Base-by-base conservation (phyloP, 2,113 vertebrate genomes). In the Mola mola region DNA sequence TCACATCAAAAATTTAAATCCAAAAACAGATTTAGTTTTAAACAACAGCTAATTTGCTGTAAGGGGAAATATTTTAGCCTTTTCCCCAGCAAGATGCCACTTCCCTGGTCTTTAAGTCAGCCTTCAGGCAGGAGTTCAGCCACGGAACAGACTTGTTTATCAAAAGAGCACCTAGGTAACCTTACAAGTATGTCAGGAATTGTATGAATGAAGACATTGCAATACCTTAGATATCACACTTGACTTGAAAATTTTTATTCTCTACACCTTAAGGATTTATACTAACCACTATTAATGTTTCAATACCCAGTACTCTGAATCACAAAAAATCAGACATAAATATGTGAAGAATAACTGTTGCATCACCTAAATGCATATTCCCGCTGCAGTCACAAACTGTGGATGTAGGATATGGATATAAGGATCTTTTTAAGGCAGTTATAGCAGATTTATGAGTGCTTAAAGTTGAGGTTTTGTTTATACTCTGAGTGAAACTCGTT, bases 81-180 rank as follows among this genome's bases (percentile, higher is more conserved):
- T 20, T 61, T 77, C 24, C 28, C 26, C 28, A 47, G 29, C 37
- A 72, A 56, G 51, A n/a, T n/a, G n/a, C 50, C 31, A 48, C 42
- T 69, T 52, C 16, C 17, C 19, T 10, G 33, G 15, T 43, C 26
- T 13, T 58, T 1, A 2, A 38, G 17, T 60, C 13, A 34, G 49
- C 25, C 25, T 69, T n/a, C 19, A 40, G 20, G 62, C 36, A 46
- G 49, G 71, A 56, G 38, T 52, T 52, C 40, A 46, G 50, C 31
- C 67, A 56, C 34, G 52, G 40, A 50, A 41, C 31, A 65, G 53
- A 72, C 60, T 47, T 36, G 46, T 78, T 59, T 60, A 41, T 72
- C 57, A 63, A 40, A 55, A 7, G 17, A n/a, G n/a, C n/a, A n/a
- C n/a, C n/a, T 52, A 26, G 41, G 69, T 66, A 37, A 63, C 68